Base-by-base conservation (phyloP, 2,888 invertebrate species). In the Euphydryas editha region DNA sequence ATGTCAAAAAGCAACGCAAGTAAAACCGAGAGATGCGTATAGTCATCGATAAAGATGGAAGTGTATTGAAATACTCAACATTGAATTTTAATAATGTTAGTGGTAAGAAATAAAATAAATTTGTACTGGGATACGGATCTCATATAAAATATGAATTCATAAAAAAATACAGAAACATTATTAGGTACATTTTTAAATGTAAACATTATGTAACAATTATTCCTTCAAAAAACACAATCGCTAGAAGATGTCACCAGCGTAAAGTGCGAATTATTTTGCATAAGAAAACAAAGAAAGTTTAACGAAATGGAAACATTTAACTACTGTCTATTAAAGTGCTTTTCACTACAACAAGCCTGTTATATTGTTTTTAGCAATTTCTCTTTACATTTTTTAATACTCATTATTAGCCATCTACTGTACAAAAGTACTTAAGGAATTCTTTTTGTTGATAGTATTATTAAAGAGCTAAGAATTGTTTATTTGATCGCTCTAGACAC, bases 241-340 rank as follows among this genome's bases (percentile, higher is more conserved):
- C 30, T 36, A 54, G 36, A 54, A 54, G 17, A 36, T 36, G 54
- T 54, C 54, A 54, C 36, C 17, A 36, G 54, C 15, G 36, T n/a
- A 54, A n/a, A 54, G 30, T 36, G 54, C 30, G 54, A 54, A 54
- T 54, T 36, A 36, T 54, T 51, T 54, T 54, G 36, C 36, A 54
- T 36, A 54, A 8, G n/a, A 54, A 54, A 30, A 30, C 36, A 54
- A 54, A 36, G 36, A 17, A 54, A 17, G 30, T 30, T 18, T 17
- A 54, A 30, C n/a, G 30, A 49, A 54, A n/a, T 30, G 36, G 17
- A 54, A 36, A 54, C 30, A 17, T 54, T 13, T 30, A 2, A 8
- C 30, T 4, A 24, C 15, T n/a, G 24, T 15, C 51, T 30, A 51
- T 15, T 24, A 24, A 24, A 15, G 51, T 51, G 51, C 30, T 8